Conservation (phyloP, 2,797 vertebrate species). For the Rachycentron canadum region DNA sequence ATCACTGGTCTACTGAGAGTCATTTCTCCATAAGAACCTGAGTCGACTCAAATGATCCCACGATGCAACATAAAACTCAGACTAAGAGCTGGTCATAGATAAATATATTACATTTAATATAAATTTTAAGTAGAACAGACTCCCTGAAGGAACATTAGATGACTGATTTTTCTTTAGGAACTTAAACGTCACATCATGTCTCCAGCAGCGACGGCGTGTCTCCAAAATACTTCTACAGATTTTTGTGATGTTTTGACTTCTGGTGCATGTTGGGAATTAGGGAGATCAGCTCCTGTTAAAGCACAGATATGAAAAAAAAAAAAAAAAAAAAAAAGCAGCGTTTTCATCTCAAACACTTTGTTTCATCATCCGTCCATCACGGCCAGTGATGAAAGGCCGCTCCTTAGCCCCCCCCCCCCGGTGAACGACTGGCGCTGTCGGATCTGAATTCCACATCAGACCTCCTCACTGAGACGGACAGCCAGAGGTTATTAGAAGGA, state of each 20-base stretch:
- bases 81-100: not conserved
- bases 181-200: conserved; percentile 48
- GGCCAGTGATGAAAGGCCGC: conserved; percentile 72
- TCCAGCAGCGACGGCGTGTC: conserved; percentile 28
- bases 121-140: conserved; percentile 8
- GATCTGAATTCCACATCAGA: conserved; percentile 75
- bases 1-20: not conserved
- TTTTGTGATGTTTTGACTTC: conserved; percentile 59
- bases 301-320: conserved; percentile 16
- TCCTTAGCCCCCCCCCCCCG: conserved; percentile 30
- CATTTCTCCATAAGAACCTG: not conserved
- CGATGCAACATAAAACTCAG: not conserved
- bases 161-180: conserved; percentile 5
- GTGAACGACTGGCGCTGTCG: conserved; percentile 54
- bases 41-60: conserved; percentile 6
- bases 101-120: conserved; percentile 6
- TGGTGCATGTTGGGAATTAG: conserved; percentile 65
- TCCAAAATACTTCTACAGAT: conserved; percentile 47
- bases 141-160: conserved; percentile 7
- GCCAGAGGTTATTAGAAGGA: conserved; percentile 80
- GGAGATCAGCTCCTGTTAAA: conserved; percentile 29
- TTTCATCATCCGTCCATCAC: conserved; percentile 76
- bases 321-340: conserved; percentile 1
- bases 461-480: conserved; percentile 70
- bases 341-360: conserved; percentile 68